Percentiles rank a stretch among this genome's conserved stretches.
Conservation (phyloP, 2,113 vertebrate species). For the Tetrax tetrax region DNA sequence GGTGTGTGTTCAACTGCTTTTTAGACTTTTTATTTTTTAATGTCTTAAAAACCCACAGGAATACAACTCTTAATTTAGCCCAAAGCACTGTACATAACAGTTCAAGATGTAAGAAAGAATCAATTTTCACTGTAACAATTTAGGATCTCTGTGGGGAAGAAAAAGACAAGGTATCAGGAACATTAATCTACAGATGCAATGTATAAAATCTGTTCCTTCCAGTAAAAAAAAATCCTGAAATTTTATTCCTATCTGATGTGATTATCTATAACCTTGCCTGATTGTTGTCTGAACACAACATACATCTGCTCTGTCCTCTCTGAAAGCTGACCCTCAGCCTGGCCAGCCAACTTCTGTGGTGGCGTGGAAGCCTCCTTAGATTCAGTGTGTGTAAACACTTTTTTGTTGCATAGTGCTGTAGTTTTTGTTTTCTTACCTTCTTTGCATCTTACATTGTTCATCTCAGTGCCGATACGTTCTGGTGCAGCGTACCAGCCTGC, state of each 20-base stretch:
- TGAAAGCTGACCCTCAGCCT: background rate
- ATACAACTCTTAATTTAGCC: background rate
- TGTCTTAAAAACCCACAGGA: background rate
- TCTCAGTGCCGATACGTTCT: accelerated
- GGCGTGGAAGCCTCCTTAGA: background rate
- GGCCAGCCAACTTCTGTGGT: background rate
- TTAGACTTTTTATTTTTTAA: background rate
- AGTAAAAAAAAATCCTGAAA: background rate
- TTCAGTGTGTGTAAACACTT: background rate
- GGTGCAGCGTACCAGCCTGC: background rate
- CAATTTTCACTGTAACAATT: background rate
- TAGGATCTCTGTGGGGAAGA: background rate
- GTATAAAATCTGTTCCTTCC: background rate
- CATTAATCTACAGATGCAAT: background rate
- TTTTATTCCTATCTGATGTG: background rate
- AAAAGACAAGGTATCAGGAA: background rate
- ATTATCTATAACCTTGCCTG: background rate
- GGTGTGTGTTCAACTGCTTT: background rate
- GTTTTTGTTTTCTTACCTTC: background rate
- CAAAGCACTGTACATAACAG: background rate
- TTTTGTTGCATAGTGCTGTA: background rate
- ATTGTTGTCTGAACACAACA: background rate
- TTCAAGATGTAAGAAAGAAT: background rate
- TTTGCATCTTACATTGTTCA: accelerated
- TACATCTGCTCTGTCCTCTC: background rate